phyloP scores from a whole-genome alignment of 2,888 invertebrate genomes.

The Rambutsinella grinnellia region DNA sequence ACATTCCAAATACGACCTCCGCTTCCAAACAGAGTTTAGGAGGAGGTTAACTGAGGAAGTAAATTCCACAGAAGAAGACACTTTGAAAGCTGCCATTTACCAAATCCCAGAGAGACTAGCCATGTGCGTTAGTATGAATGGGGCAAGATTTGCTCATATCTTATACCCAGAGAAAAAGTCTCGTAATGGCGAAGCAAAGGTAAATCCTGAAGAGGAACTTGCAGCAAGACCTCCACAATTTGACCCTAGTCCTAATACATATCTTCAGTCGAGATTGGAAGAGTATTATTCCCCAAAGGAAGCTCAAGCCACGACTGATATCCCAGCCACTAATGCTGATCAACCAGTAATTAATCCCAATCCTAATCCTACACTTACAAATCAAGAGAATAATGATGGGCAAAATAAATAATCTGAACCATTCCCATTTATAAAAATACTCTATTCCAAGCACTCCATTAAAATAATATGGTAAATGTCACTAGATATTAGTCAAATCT shows the following conservation, averaged over 20 bases:
- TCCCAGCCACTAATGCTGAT: too few species aligned
- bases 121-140: constrained; percentile 54
- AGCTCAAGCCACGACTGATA: too few species aligned
- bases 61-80: constrained; percentile 13
- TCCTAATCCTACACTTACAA: too few species aligned
- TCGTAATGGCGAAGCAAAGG: not conserved
- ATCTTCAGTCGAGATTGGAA: not conserved
- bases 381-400: too few species aligned
- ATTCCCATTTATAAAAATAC: too few species aligned
- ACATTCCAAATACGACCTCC: constrained; percentile 43
- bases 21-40: constrained; percentile 43
- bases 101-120: constrained; percentile 53
- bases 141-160: constrained; percentile 49
- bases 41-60: constrained; percentile 53
- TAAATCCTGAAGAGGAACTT: not conserved
- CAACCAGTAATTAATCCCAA: too few species aligned
- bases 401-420: too few species aligned
- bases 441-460: too few species aligned
- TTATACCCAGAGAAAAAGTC: constrained; percentile 1
- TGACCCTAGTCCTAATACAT: not conserved
- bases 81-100: constrained; percentile 42
- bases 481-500: too few species aligned
- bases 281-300: not conserved
- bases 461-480: too few species aligned
- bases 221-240: not conserved